Evolutionary conservation across 2,113 vertebrate species (phyloP), one percentile per base, ranked within the genome.

Genomic region (Fulmarus glacialis): DNA sequence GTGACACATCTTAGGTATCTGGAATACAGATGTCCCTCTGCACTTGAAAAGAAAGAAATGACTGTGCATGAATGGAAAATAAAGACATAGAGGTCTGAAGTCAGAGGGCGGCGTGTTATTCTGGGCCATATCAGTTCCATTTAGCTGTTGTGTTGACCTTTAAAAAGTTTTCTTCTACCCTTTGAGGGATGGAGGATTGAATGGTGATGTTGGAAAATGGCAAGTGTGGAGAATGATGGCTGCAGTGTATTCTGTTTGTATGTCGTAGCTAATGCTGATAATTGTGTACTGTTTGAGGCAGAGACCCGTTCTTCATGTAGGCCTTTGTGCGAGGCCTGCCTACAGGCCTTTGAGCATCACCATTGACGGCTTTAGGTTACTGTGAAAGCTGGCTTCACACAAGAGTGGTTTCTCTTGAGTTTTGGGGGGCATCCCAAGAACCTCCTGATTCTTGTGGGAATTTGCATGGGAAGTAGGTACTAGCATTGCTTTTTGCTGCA

Each of bases 181-280:
- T 53, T 45, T 47, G 23, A 30, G 64, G 21, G 34, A 17, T 67
- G 27, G 27, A 74, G 42, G 23, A 58, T 34, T 78, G 66, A 68
- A 71, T 18, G 27, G 16, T n/a, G 21, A 15, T 74, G 9, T 12
- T 90, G 75, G n/a, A 73, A 91, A 70, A 55, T 40, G 55, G 26
- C 26, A 73, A n/a, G 14, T 32, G 36, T 89, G 83, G 19, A 62
- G 64, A 40, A 27, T 7, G 59, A 26, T 43, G 53, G 18, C 42
- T 71, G 12, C 59, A 64, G 23, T 34, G 6, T 34, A 4, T 68
- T 78, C 30, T 22, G 21, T 42, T 89, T 60, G 50, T 64, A 12
- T 62, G 22, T 68, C 0, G 0, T 70, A 83, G n/a, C 6, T 58
- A 9, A 26, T 45, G 26, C 30, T 71, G 59, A 18, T 58, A 26